These are phyloP conservation scores for Caerostris extrusa DNA, from an alignment of 1,140 invertebrate genomes.

Conservation along the genomic window DNA sequence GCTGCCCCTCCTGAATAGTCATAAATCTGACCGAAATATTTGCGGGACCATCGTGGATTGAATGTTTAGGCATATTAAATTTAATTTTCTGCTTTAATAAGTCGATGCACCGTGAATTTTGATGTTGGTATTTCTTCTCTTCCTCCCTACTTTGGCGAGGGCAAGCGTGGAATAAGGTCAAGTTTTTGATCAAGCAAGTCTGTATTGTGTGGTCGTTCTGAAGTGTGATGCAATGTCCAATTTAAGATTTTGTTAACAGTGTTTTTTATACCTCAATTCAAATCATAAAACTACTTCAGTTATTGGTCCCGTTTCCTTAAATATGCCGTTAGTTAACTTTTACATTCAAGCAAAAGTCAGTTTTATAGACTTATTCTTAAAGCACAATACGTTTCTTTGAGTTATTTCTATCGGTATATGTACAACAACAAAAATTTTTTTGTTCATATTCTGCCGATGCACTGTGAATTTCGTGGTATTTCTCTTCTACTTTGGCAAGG, in stretches of 20 bases:
- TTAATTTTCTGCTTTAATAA: conserved; percentile 70
- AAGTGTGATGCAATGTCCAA: not conserved
- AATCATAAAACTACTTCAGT: too few species aligned
- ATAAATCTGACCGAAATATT: conserved; percentile 71
- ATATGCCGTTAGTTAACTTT: too few species aligned
- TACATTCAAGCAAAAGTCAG: too few species aligned
- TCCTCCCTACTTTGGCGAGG: not conserved
- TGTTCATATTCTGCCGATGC: too few species aligned
- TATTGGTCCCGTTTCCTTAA: too few species aligned
- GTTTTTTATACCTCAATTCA: too few species aligned
- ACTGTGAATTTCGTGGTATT: conserved; percentile 30
- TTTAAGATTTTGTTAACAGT: too few species aligned
- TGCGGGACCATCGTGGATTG: not conserved
- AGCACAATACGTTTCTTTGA: too few species aligned
- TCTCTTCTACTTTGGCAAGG: not conserved
- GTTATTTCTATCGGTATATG: too few species aligned
- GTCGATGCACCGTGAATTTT: conserved; percentile 39
- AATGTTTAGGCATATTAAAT: conserved; percentile 46
- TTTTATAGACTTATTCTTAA: too few species aligned
- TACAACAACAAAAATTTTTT: too few species aligned
- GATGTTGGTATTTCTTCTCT: conserved; percentile 34
- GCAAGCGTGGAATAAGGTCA: not conserved
- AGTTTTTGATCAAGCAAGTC: not conserved
- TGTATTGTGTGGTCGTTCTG: not conserved
- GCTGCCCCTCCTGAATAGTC: conserved; percentile 63